phyloP scores from a whole-genome alignment of 2,888 invertebrate genomes.

The Chalcis sispes region DNA sequence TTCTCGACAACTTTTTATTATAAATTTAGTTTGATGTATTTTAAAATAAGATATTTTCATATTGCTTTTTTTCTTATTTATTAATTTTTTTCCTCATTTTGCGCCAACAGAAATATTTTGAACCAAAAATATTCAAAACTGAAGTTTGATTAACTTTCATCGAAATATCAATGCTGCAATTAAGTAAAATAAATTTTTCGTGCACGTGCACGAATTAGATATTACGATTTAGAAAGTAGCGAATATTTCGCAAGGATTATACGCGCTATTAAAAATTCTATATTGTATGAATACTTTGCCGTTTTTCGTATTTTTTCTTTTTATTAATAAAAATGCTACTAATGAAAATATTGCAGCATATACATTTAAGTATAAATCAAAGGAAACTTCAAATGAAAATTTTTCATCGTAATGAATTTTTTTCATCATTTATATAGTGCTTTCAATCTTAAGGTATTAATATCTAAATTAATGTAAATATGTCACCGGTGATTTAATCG shows the following conservation, averaged over 20 bases:
- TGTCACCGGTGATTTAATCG: slow-evolving; percentile 14
- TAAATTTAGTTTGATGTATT: neutral
- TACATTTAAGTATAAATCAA: too few relatives aligned
- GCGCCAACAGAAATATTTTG: too few relatives aligned
- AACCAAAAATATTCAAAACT: neutral
- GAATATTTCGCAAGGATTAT: slow-evolving; percentile 9
- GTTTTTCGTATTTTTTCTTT: neutral
- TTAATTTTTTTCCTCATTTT: neutral
- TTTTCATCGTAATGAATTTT: too few relatives aligned
- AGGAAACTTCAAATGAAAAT: too few relatives aligned
- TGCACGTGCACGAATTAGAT: neutral
- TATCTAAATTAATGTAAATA: slow-evolving; percentile 1
- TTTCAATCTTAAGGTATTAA: neutral
- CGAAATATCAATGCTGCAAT: neutral
- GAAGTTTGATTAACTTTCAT: neutral
- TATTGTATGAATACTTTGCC: too few relatives aligned
- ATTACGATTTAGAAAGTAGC: slow-evolving; percentile 24
- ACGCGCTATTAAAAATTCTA: neutral
- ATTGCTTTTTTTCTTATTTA: too few relatives aligned
- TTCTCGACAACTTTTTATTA: neutral
- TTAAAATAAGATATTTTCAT: too few relatives aligned
- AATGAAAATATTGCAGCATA: too few relatives aligned
- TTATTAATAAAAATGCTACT: too few relatives aligned
- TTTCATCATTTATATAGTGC: too few relatives aligned
- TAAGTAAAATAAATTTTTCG: neutral